A percentile compares a stretch with the other conserved stretches of the same genome.
Conservation (phyloP, 1,140 invertebrate genomes). For the Trinorchestia longiramus region DNA sequence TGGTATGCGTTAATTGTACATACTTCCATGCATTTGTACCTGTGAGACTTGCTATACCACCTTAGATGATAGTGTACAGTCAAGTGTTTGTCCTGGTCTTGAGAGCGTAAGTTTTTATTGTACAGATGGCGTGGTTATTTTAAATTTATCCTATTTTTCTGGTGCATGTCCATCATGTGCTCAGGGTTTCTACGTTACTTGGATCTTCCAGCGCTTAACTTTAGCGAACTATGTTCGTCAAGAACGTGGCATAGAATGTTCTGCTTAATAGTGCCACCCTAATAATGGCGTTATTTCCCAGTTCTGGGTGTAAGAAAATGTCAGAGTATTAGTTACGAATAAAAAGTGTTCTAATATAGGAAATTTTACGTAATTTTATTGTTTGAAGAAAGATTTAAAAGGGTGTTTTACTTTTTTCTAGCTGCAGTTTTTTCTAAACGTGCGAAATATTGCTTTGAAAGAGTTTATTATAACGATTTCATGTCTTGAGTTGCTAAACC, state of each 20-base stretch:
- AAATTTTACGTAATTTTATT: background rate
- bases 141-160: background rate
- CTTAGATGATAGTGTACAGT: slow-evolving; percentile 27
- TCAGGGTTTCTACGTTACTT: background rate
- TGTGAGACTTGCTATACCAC: slow-evolving; percentile 17
- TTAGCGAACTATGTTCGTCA: background rate
- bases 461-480: background rate
- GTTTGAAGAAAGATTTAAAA: background rate
- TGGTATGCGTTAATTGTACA: background rate
- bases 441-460: background rate
- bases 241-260: background rate
- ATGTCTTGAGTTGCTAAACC: background rate
- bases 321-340: background rate
- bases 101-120: slow-evolving; percentile 17
- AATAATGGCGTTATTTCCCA: background rate
- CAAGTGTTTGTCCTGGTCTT: slow-evolving; percentile 9
- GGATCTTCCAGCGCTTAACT: background rate
- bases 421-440: too few relatives aligned
- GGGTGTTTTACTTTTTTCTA: background rate
- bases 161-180: background rate
- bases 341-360: background rate
- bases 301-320: background rate
- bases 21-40: slow-evolving; percentile 7
- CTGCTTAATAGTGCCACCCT: background rate
- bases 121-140: slow-evolving; percentile 3